Evolutionary conservation across 2,888 invertebrate species (phyloP).

Genomic region (Panopea generosa): DNA sequence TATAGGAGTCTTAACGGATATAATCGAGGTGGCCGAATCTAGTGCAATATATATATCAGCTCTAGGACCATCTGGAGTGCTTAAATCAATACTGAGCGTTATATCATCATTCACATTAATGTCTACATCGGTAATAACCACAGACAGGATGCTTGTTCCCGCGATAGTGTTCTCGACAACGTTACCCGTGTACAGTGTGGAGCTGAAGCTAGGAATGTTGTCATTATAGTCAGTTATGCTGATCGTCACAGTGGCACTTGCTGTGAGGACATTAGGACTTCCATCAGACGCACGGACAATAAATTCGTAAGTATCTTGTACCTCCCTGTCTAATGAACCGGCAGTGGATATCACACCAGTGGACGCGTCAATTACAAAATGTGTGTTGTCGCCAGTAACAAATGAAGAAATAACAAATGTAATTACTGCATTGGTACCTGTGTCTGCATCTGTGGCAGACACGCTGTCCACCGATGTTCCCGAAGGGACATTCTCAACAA

Average conservation of each 20-base stretch:
- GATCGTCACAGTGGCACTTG: constrained; percentile 70
- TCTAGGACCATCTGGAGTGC: constrained; percentile 54
- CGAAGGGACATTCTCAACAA: constrained; percentile 71
- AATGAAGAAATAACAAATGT: constrained; percentile 58
- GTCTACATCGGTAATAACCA: constrained; percentile 72
- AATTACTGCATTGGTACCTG: constrained; percentile 67
- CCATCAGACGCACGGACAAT: constrained; percentile 70
- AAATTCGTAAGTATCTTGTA: constrained; percentile 60
- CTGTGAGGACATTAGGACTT: constrained; percentile 65
- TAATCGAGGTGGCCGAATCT: constrained; percentile 57
- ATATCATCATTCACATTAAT: constrained; percentile 70
- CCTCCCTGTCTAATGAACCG: constrained; percentile 69
- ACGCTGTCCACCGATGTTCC: constrained; percentile 66
- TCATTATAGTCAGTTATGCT: constrained; percentile 77
- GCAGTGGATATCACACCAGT: constrained; percentile 65
- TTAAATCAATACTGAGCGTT: constrained; percentile 68
- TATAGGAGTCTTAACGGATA: constrained; percentile 66
- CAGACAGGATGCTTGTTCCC: constrained; percentile 67
- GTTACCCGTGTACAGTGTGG: constrained; percentile 58
- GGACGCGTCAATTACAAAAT: constrained; percentile 62
- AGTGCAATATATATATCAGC: constrained; percentile 65
- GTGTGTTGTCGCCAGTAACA: constrained; percentile 58
- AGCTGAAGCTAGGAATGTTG: constrained; percentile 73
- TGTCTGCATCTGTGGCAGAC: constrained; percentile 73
- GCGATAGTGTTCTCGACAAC: constrained; percentile 69